Evolutionary conservation across 2,888 invertebrate genomes (phyloP), one percentile per base, ranked within the genome.

Genomic region (Microplitis deprimator): DNA sequence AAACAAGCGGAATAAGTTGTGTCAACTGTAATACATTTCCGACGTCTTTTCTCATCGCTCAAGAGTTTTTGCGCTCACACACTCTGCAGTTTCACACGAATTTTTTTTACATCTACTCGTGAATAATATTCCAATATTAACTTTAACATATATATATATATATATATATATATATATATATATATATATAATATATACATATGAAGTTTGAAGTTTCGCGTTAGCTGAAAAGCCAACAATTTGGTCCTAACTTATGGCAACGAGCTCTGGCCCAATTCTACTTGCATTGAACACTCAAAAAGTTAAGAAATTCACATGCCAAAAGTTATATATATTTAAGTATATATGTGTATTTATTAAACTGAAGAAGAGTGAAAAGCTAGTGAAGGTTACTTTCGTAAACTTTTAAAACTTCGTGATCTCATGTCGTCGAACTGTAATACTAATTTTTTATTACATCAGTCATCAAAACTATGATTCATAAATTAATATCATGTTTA

Each of bases 171-270:
- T 71, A 20, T 73, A 50, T 6, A 50, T 50, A 50, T 50, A 5
- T 50, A 50, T 13, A 50, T 6, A 50, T 50, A 60, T 69, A 69
- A 64, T 62, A 69, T 39, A 50, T 65, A 75, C 29, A 76, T 71
- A 20, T 73, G 68, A 20, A 72, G 69, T 75, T 41, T 41, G 60
- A 78, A 80, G 73, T 79, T 81, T 75, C 67, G 38, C 73, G 65
- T 78, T 78, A 76, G 79, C 78, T 80, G 80, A 80, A 80, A 81
- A 80, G 80, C 80, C 80, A 82, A 82, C 80, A 82, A 81, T 80
- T 82, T 82, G 75, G 64, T 75, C 77, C 77, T 75, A 81, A 80
- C 79, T 78, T 71, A 71, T 71, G 50, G 13, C 8, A 50, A 50
- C 50, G 75, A 59, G 50, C 17, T 59, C 62, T 29, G 38, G 60